phyloP scores from a whole-genome alignment of 2,113 vertebrate species.

The Chunga burmeisteri region DNA sequence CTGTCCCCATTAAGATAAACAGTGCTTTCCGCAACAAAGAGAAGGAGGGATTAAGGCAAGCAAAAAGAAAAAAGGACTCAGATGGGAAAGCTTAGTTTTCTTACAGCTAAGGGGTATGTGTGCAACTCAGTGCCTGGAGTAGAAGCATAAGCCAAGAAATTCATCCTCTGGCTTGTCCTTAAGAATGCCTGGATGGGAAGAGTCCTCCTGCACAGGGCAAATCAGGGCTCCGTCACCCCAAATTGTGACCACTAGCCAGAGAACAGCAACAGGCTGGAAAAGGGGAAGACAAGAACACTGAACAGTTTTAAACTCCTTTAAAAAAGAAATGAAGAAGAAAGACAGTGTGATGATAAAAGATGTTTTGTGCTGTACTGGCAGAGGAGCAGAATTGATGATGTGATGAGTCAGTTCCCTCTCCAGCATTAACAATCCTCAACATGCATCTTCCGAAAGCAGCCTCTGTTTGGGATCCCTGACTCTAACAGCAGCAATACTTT shows the following conservation, averaged over 20 bases:
- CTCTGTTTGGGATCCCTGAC: background rate
- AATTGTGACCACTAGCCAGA: background rate
- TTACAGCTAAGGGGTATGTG: background rate
- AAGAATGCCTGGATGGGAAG: background rate
- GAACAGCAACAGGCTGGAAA: background rate
- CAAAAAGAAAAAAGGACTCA: background rate
- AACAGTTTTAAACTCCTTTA: background rate
- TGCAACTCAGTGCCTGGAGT: background rate
- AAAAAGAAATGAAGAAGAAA: background rate
- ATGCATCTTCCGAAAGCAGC: constrained; percentile 7
- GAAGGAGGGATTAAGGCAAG: background rate
- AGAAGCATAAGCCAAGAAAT: background rate
- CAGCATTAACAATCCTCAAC: background rate
- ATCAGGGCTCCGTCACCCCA: background rate
- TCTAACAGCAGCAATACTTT: background rate
- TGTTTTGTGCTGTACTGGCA: constrained; percentile 36
- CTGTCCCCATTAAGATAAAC: background rate
- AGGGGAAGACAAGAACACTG: background rate
- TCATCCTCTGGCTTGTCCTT: background rate
- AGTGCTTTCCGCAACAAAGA: background rate
- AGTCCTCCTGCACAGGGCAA: background rate
- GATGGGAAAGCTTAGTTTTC: background rate
- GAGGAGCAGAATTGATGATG: constrained; percentile 29
- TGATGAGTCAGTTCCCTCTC: constrained; percentile 44
- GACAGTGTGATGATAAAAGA: constrained; percentile 7